Evolutionary conservation across 2,888 invertebrate species (phyloP), one percentile per base, ranked within the genome.

Genomic region (Cylloceria caligata): DNA sequence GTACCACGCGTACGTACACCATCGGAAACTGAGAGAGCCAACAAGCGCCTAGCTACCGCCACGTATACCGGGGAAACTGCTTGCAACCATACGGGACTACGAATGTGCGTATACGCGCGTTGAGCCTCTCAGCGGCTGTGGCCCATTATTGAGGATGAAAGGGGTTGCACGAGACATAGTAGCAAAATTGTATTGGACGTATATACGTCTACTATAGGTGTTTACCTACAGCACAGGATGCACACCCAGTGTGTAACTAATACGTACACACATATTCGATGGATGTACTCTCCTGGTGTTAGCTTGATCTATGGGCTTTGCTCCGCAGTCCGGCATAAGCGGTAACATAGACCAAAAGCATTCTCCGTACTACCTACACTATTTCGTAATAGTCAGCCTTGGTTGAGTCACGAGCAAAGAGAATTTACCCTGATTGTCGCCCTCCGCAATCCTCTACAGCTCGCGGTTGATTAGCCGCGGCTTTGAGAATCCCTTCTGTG

Each of bases 171-270:
- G 67, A 79, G 64, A 71, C 55, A 45, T 65, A 30, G 57, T 9
- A 72, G 47, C 65, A 79, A 79, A 79, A 79, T 79, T 60, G 72
- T 49, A 72, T 79, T 67, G 65, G 64, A 79, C 52, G 64, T 60
- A 55, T 73, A 34, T 49, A 39, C 11, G 21, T 16, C 45, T 30
- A 19, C 30, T 24, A 24, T 30, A 42, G 71, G 27, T 73, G 76
- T 67, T 79, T 55, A 45, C 34, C 60, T 36, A 42, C 27, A 60
- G 65, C 47, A 36, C 36, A 60, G 36, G 34, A 45, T 73, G 72
- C 72, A 72, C 57, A 30, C 36, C 36, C n/a, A 13, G 45, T 57
- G 65, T 67, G 72, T 67, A 72, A 67, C 67, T 78, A 79, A 72
- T 72, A 67, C 72, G 57, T 65, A 21, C 47, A 67, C 65, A 57